A percentile compares a stretch with the other conserved stretches of the same genome.
Conservation (phyloP, 1,140 invertebrate species). For the Caerostris darwini region DNA sequence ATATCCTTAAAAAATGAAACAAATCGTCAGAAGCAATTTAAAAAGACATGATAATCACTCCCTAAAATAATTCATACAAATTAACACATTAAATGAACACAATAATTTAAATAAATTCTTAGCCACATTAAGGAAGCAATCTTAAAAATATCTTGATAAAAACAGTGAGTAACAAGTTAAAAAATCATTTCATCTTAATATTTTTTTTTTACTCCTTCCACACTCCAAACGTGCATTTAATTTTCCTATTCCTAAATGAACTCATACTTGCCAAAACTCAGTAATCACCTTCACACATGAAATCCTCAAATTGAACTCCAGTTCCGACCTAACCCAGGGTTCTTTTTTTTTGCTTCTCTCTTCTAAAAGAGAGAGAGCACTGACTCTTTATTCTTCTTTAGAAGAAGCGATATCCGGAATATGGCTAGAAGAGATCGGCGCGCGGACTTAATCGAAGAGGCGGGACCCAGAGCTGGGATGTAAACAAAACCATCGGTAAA, state of each 20-base stretch:
- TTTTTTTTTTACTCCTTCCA: not conserved
- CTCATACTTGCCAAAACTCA: not conserved
- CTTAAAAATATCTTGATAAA: too few relatives aligned
- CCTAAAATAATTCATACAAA: too few relatives aligned
- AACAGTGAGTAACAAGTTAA: too few relatives aligned
- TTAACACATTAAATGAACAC: too few relatives aligned
- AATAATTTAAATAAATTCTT: too few relatives aligned
- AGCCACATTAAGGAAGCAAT: too few relatives aligned
- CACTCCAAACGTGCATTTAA: not conserved
- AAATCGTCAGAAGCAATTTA: too few relatives aligned
- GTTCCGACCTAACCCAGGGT: slow-evolving; percentile 6
- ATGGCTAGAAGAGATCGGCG: not conserved
- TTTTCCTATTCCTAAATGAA: not conserved
- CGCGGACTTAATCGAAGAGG: slow-evolving; percentile 70
- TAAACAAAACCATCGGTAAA: slow-evolving; percentile 78
- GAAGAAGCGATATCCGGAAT: not conserved
- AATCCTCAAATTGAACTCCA: not conserved
- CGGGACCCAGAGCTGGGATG: not conserved
- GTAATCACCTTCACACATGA: slow-evolving; percentile 3
- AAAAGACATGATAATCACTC: too few relatives aligned
- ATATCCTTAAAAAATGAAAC: too few relatives aligned
- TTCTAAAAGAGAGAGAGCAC: not conserved
- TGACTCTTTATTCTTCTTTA: not conserved
- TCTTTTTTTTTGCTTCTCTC: not conserved
- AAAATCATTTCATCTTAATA: not conserved